Evolutionary conservation across 2,113 vertebrate genomes (phyloP).

Genomic region (Cololabis saira): DNA sequence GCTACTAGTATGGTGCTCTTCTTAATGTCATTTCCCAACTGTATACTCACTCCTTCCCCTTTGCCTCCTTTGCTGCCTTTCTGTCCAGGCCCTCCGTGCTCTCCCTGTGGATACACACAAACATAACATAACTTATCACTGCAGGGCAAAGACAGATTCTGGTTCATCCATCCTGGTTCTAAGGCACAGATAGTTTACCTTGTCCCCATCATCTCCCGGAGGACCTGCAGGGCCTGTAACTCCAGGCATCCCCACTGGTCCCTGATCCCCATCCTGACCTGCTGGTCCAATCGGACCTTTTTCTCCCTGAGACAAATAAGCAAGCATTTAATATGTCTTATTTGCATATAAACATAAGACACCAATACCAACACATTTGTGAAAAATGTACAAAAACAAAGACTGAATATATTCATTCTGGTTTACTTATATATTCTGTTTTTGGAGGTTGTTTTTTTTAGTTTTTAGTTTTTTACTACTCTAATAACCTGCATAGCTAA

Average conservation of each 20-base stretch:
- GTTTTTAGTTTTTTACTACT: too few relatives aligned
- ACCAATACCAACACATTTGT: background rate
- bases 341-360: constrained; percentile 5
- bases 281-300: constrained; percentile 77
- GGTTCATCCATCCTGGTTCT: background rate
- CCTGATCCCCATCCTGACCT: constrained; percentile 81
- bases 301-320: constrained; percentile 75
- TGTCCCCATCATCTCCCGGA: constrained; percentile 82
- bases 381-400: too few relatives aligned
- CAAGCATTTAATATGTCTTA: background rate
- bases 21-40: background rate
- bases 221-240: constrained; percentile 73
- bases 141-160: constrained; percentile 7
- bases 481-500: background rate
- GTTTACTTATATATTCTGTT: background rate
- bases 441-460: too few relatives aligned
- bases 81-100: constrained; percentile 81
- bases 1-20: background rate
- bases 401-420: too few relatives aligned
- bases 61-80: constrained; percentile 87
- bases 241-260: constrained; percentile 74
- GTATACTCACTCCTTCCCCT: constrained; percentile 79
- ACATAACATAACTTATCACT: constrained; percentile 15
- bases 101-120: constrained; percentile 72
- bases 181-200: constrained; percentile 58